Evolutionary conservation across 35 echinoderm and acorn worm species (phyloP).

Genomic region (Hemicentrotus pulcherrimus): DNA sequence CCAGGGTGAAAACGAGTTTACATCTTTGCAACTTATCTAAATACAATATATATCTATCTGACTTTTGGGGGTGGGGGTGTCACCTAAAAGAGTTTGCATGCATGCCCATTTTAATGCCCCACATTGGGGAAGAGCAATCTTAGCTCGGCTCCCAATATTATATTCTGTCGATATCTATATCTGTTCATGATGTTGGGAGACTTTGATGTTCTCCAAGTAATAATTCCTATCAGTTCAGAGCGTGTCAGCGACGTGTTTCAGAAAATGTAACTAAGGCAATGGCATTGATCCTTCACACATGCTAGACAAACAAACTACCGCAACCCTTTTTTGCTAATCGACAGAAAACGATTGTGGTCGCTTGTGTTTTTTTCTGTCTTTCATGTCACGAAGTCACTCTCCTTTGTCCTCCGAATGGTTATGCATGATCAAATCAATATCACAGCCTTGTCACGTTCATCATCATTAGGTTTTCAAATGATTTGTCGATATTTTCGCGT

Average conservation of each 20-base stretch:
- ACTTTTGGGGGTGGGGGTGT: too few relatives aligned
- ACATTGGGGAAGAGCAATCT: too few relatives aligned
- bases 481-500: background rate
- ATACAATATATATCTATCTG: too few relatives aligned
- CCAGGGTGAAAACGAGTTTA: too few relatives aligned
- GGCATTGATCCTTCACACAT: background rate
- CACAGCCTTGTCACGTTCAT: background rate
- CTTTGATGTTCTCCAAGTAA: background rate
- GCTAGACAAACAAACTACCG: background rate
- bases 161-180: background rate
- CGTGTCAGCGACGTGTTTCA: background rate
- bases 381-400: background rate
- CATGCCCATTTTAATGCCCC: too few relatives aligned
- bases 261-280: slow-evolving; percentile 13
- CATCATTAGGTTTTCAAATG: background rate
- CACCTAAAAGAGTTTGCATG: too few relatives aligned
- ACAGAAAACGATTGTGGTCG: background rate
- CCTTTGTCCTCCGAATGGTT: background rate
- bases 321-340: background rate
- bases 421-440: background rate
- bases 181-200: background rate
- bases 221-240: background rate
- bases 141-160: background rate
- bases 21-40: too few relatives aligned
- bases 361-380: background rate